Base-by-base conservation (phyloP, 2,113 vertebrate species). In the Apodemus sylvaticus region DNA sequence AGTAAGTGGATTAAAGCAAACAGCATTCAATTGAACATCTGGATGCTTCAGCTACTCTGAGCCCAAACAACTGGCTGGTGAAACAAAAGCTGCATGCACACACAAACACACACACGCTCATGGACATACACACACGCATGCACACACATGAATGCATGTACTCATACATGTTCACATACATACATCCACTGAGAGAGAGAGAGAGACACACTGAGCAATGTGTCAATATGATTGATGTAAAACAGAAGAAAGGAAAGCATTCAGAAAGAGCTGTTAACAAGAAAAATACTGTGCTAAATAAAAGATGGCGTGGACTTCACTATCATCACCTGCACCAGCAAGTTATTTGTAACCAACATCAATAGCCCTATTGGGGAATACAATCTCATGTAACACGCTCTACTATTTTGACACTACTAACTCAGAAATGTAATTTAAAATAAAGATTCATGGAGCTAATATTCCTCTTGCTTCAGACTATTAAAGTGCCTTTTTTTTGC, bases 241-340 rank as follows among this genome's bases (percentile, higher is more conserved):
- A 98, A 79, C 68, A 97, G 98, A 98, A 97, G 95, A 98, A 96
- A 98, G 89, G n/a, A 97, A 97, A 98, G 95, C 60, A 82, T 95
- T 96, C 7, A 96, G 97, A 97, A 97, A 95, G 60, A 97, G 79
- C 94, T 93, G 94, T 96, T 95, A 97, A 95, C 91, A 97, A 90
- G 94, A 98, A 79, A 94, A 95, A 94, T 94, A 91, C 60, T 94
- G 96, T 42, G 13, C 91, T 98, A 98, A 98, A 98, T 91, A 98
- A 98, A 98, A 91, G 5, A 97, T 93, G 97, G 68, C 96, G 89
- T 90, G 93, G 97, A 86, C 91, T 97, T 91, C 85, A 62, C 87
- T 96, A 90, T 95, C 91, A 89, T 97, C 91, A 95, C 86, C 95
- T 96, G 86, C 60, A 89, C 85, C 86, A 85, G 55, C 86, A 91